Conservation (phyloP, 2,797 vertebrate species). For the Loris lydekkerianus region DNA sequence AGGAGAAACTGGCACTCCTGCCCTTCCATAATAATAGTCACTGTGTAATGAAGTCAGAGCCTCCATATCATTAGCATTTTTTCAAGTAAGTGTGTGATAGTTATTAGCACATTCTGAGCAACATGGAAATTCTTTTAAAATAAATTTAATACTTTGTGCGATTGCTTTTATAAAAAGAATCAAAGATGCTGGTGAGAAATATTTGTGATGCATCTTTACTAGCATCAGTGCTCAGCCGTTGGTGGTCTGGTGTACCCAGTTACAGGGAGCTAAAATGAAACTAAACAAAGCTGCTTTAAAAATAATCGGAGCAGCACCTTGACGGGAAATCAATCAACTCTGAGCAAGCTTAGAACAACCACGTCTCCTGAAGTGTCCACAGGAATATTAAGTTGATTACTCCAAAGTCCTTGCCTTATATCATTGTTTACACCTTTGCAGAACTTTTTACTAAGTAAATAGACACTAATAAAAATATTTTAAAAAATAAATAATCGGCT, state of each 20-base stretch:
- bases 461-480: background rate
- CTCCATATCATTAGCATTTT: conserved; percentile 20
- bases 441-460: background rate
- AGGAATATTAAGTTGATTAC: background rate
- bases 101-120: conserved; percentile 64
- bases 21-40: background rate
- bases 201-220: background rate
- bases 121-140: conserved; percentile 48
- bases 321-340: background rate
- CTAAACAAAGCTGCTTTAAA: background rate
- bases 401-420: background rate
- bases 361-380: background rate
- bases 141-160: conserved; percentile 4
- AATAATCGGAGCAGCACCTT: background rate
- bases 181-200: background rate
- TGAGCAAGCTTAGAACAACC: background rate
- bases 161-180: conserved; percentile 51
- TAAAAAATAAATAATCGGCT: background rate
- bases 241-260: background rate
- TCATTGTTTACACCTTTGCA: background rate
- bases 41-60: background rate
- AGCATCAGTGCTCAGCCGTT: background rate
- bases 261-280: background rate
- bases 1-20: background rate
- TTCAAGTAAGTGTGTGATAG: conserved; percentile 10